Base-by-base conservation (phyloP, 2,797 vertebrate genomes). In the Harpagifer antarcticus region DNA sequence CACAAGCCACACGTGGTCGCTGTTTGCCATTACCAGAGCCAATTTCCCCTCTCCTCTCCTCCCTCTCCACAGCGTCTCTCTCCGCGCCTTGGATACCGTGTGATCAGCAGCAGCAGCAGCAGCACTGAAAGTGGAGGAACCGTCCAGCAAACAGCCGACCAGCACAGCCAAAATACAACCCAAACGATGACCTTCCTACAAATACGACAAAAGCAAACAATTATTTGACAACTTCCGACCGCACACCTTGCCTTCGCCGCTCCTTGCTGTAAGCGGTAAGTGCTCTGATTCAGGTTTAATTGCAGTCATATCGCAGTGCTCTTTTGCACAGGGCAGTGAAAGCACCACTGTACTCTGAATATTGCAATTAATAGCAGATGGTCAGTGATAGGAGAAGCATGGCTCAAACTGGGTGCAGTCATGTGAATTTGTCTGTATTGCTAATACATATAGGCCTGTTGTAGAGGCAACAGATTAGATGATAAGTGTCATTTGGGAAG, bases 101-200 rank as follows among this genome's bases (percentile, higher is more conserved):
- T 81, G 80, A 87, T 13, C 86, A 88, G 84, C 74, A 84, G 88
- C 85, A 85, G 88, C 85, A 85, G 88, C 85, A 85, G 88, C 85
- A 74, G 23, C 23, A 27, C 69, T 44, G 50, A 9, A 9, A 85
- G 61, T 66, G 49, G 60, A 83, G 75, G 37, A 64, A 17, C 42
- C 86, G 78, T 74, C 55, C 58, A 56, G 69, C 70, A 15, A 70
- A 55, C 50, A 61, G 67, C 78, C 71, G 58, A 86, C 88, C 86
- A 85, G 77, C 85, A 72, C 68, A 9, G 81, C 80, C 48, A 80
- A 54, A 86, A 86, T 61, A 52, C 57, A 82, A 82, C 68, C 85
- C 72, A 83, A 94, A 94, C 91, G 88, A 95, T 96, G 95, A 90
- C 87, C 91, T 92, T 93, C 82, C 69, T 76, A 89, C 87, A 90